Evolutionary conservation across 2,113 vertebrate species (phyloP).

Genomic region (Pontoporia blainvillei): DNA sequence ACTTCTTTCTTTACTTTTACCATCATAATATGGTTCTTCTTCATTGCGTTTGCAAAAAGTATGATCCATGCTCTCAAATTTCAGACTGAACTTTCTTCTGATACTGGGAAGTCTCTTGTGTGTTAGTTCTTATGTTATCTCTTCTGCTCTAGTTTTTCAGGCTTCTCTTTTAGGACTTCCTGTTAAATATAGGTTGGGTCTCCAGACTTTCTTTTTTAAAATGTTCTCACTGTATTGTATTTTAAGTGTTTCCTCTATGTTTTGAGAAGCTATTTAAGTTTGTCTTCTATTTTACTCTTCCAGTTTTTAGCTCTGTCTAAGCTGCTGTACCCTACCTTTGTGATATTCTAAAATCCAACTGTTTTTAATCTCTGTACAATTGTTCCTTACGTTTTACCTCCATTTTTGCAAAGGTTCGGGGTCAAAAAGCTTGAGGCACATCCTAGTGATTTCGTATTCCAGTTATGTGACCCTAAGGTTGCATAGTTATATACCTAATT

Average conservation of each 20-base stretch:
- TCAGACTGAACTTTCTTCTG: not conserved
- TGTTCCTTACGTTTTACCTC: not conserved
- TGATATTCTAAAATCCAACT: not conserved
- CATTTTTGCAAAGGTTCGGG: not conserved
- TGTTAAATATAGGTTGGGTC: not conserved
- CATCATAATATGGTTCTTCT: not conserved
- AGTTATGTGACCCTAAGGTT: not conserved
- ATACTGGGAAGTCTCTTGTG: not conserved
- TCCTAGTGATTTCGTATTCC: not conserved
- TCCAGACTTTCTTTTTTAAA: not conserved
- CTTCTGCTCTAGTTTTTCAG: not conserved
- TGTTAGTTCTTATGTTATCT: not conserved
- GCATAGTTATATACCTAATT: not conserved
- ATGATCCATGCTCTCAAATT: not conserved
- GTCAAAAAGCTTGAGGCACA: not conserved
- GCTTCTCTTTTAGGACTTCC: not conserved
- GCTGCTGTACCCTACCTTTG: not conserved
- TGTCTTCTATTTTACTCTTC: not conserved
- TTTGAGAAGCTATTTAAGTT: not conserved
- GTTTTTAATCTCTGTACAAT: not conserved
- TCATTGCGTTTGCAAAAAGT: not conserved
- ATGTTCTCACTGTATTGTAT: not conserved
- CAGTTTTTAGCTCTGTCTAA: not conserved
- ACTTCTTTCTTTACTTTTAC: not conserved
- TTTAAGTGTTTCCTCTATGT: not conserved